Evolutionary conservation across 1,140 invertebrate genomes (phyloP).

Genomic region (Scylla paramamosain): DNA sequence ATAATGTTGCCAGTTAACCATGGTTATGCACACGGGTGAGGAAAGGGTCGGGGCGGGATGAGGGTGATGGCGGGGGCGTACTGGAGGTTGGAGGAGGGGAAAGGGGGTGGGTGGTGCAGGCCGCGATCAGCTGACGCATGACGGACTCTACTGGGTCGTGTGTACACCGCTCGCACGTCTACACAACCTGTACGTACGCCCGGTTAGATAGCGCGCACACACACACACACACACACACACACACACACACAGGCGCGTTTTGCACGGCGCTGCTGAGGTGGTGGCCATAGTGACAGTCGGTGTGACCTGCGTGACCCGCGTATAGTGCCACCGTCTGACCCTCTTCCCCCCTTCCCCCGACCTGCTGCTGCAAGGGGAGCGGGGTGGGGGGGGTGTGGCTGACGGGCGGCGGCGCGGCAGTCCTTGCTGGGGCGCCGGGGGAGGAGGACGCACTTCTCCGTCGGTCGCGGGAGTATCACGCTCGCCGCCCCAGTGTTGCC

Average conservation of each 20-base stretch:
- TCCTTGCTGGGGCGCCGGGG: not conserved
- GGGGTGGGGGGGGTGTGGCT: not conserved
- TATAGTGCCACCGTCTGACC: conserved; percentile 10
- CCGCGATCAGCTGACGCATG: not conserved
- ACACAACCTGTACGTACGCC: not conserved
- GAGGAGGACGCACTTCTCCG: conserved; percentile 58
- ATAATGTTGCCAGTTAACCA: not conserved
- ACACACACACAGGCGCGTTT: not conserved
- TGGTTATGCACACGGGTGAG: not conserved
- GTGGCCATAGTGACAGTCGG: not conserved
- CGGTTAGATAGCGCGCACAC: not conserved
- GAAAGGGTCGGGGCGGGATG: not conserved
- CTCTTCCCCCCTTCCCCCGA: not conserved
- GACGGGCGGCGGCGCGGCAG: not conserved
- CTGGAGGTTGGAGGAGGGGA: not conserved
- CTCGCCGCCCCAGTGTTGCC: conserved; percentile 33
- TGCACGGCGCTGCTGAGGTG: not conserved
- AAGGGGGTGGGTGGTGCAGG: not conserved
- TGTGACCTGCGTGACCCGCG: conserved; percentile 17
- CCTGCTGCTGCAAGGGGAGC: not conserved
- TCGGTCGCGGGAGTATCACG: conserved; percentile 7
- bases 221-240: not conserved
- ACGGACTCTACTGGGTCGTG: not conserved
- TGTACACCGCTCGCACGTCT: conserved; percentile 6
- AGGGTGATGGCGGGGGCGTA: not conserved